A percentile compares a stretch with the other conserved stretches of the same genome.
phyloP scores from a whole-genome alignment of 2,888 invertebrate genomes.

The Machimus atricapillus region DNA sequence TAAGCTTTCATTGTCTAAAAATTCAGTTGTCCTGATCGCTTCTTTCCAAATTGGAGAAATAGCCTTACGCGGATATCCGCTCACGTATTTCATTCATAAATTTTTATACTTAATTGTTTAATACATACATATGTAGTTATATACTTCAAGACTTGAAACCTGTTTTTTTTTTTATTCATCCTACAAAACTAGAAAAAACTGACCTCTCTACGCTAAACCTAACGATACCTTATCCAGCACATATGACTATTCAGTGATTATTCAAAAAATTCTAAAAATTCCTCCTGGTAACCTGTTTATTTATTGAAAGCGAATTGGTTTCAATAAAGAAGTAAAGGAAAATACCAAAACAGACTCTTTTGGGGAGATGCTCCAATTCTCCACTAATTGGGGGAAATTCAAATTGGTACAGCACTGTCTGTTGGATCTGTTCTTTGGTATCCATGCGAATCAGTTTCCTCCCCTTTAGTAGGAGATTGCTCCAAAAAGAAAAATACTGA shows the following conservation, averaged over 20 bases:
- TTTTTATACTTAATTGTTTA: too few relatives aligned
- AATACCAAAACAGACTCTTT: background rate
- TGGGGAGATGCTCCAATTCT: background rate
- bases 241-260: background rate
- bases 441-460: background rate
- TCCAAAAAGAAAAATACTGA: background rate
- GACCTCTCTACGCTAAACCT: background rate
- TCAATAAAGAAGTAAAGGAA: background rate
- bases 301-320: background rate
- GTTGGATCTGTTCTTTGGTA: background rate
- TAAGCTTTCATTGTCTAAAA: too few relatives aligned
- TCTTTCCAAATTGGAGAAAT: too few relatives aligned
- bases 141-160: too few relatives aligned
- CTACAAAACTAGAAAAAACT: background rate
- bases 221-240: background rate
- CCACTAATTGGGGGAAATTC: background rate
- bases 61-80: too few relatives aligned
- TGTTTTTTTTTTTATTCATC: too few relatives aligned
- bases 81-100: too few relatives aligned
- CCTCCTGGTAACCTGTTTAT: background rate
- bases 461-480: background rate
- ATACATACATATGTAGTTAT: too few relatives aligned
- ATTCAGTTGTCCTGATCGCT: too few relatives aligned
- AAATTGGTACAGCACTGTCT: background rate
- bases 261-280: background rate